A percentile compares a stretch with the other conserved stretches of the same genome.
These are phyloP conservation scores for Tragopan temminckii DNA, from an alignment of 2,797 vertebrate genomes.

Conservation along the genomic window DNA sequence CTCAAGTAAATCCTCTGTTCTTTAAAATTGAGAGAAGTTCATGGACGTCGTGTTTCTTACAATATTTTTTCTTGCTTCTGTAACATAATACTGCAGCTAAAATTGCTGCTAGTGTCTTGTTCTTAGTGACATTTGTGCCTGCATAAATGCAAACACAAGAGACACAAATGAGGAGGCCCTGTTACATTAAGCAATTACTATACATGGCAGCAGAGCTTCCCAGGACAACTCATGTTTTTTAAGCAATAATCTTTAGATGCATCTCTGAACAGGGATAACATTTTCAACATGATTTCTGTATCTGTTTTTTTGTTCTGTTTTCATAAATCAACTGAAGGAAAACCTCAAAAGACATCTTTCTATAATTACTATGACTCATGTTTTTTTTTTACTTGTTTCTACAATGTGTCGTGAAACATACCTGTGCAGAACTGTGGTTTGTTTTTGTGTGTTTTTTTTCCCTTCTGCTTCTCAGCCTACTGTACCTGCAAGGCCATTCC, in stretches of 20 bases:
- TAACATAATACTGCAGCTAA: background rate
- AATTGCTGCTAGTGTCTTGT: background rate
- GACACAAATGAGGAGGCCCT: fast-evolving
- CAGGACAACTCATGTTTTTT: background rate
- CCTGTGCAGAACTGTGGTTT: background rate
- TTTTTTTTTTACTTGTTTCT: background rate
- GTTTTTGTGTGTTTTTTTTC: background rate
- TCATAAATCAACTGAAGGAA: background rate
- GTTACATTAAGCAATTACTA: background rate
- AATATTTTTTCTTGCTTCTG: background rate
- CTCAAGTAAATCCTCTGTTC: background rate
- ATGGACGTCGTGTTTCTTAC: background rate
- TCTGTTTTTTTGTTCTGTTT: background rate
- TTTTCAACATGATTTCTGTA: background rate
- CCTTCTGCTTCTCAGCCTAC: background rate
- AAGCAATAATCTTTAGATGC: background rate
- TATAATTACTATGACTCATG: background rate
- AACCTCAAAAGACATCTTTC: background rate
- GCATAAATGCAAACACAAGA: background rate
- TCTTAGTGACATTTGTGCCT: background rate
- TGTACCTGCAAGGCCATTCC: background rate
- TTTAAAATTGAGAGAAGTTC: background rate
- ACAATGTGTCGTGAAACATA: background rate
- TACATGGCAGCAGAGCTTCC: background rate
- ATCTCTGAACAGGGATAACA: background rate